phyloP scores from a whole-genome alignment of 2,888 invertebrate genomes.

The Leucophora obtusa region DNA sequence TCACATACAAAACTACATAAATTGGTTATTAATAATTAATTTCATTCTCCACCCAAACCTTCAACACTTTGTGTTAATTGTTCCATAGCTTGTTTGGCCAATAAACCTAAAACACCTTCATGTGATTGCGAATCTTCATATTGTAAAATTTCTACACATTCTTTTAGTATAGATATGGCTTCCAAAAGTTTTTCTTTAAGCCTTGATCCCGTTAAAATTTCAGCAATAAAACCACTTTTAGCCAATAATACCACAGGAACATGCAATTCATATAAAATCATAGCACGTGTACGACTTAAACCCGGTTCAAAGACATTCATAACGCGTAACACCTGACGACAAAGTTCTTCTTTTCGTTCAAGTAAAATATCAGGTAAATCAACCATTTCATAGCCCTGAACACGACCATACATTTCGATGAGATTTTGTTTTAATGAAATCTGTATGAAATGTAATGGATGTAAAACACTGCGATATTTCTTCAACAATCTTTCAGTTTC shows the following conservation, averaged over 20 bases:
- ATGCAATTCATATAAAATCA: constrained; percentile 89
- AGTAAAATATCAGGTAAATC: constrained; percentile 86
- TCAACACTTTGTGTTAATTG: constrained; percentile 74
- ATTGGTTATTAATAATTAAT: background rate
- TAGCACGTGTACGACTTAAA: constrained; percentile 86
- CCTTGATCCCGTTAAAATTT: constrained; percentile 81
- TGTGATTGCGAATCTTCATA: constrained; percentile 81
- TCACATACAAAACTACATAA: too few relatives aligned
- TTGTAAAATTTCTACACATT: constrained; percentile 83
- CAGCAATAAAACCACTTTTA: constrained; percentile 82
- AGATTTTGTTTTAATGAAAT: constrained; percentile 84
- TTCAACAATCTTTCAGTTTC: constrained; percentile 82
- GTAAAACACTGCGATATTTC: constrained; percentile 85
- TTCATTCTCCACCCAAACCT: constrained; percentile 69
- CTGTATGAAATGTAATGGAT: constrained; percentile 87
- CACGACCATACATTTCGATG: constrained; percentile 88
- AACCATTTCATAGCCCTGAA: constrained; percentile 83
- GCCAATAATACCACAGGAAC: constrained; percentile 87
- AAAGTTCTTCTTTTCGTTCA: constrained; percentile 87
- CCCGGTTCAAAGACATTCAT: constrained; percentile 88
- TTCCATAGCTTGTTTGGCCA: constrained; percentile 74
- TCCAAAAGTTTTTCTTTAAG: constrained; percentile 83
- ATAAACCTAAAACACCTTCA: constrained; percentile 75
- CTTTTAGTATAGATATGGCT: constrained; percentile 82
- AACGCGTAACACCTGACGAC: constrained; percentile 83